Percentiles rank a stretch among this genome's conserved stretches.
Conservation (phyloP, 2,113 vertebrate genomes). For the Puffinus mauretanicus region DNA sequence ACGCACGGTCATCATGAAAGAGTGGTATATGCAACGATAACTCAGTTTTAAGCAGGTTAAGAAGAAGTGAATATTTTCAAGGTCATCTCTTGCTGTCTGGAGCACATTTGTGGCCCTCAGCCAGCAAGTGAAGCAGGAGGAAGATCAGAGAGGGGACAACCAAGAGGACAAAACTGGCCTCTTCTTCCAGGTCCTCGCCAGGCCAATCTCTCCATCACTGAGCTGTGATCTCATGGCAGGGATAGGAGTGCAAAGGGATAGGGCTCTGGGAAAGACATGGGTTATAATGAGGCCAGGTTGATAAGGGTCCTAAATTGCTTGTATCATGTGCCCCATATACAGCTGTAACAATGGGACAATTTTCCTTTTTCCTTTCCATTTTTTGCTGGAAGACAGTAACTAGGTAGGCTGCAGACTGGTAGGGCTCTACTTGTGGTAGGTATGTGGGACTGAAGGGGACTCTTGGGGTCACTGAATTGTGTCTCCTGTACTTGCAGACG, state of each 20-base stretch:
- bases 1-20: fast-evolving
- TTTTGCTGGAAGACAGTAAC: background rate
- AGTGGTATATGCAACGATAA: fast-evolving
- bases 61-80: background rate
- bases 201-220: background rate
- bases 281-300: background rate
- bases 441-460: background rate
- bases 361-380: background rate
- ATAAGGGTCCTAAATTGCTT: background rate
- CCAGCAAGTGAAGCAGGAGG: background rate
- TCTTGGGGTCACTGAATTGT: fast-evolving
- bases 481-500: fast-evolving
- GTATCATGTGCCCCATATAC: fast-evolving
- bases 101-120: background rate
- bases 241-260: no score
- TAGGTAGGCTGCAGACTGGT: background rate
- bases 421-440: no score
- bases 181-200: background rate
- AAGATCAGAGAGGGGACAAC: background rate
- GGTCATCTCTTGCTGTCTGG: background rate
- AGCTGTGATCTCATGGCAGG: background rate
- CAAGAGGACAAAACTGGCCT: background rate
- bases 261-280: background rate
- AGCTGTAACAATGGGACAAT: background rate
- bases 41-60: background rate